These are phyloP conservation scores for Drosophila sp. DNA, from an alignment of 1,140 invertebrate species.

Conservation along the genomic window DNA sequence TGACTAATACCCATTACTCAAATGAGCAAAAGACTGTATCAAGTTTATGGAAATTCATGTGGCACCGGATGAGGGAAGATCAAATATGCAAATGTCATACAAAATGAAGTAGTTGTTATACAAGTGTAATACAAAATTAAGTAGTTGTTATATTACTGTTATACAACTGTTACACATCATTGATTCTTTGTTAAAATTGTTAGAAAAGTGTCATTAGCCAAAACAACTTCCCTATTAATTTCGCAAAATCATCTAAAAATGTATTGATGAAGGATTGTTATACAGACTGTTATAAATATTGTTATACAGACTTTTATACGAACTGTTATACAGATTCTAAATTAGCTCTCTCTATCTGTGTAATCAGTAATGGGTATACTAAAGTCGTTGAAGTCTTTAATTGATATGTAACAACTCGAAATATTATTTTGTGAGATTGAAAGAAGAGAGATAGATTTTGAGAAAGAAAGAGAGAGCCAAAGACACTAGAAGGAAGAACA, in stretches of 20 bases:
- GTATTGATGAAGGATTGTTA: too few species aligned
- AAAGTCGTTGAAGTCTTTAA: background rate
- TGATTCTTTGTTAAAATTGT: too few species aligned
- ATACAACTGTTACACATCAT: too few species aligned
- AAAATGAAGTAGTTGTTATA: background rate
- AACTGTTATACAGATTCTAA: too few species aligned
- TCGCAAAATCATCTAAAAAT: too few species aligned
- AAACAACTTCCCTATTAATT: too few species aligned
- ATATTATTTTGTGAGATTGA: background rate
- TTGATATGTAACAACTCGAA: conserved; percentile 2
- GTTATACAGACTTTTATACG: too few species aligned
- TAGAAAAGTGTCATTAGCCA: too few species aligned
- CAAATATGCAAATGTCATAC: background rate
- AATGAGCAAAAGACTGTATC: background rate
- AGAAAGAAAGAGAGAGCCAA: background rate
- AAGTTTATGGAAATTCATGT: background rate
- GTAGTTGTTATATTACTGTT: too few species aligned
- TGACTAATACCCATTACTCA: conserved; percentile 1
- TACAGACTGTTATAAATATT: too few species aligned
- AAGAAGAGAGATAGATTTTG: background rate
- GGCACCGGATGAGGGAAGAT: background rate
- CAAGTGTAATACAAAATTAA: too few species aligned
- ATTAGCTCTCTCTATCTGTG: too few species aligned
- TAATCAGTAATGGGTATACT: background rate
- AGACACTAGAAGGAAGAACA: conserved; percentile 8